Percentiles rank a stretch among this genome's conserved stretches.
phyloP scores from a whole-genome alignment of 2,797 vertebrate species.

The Bradypus variegatus region DNA sequence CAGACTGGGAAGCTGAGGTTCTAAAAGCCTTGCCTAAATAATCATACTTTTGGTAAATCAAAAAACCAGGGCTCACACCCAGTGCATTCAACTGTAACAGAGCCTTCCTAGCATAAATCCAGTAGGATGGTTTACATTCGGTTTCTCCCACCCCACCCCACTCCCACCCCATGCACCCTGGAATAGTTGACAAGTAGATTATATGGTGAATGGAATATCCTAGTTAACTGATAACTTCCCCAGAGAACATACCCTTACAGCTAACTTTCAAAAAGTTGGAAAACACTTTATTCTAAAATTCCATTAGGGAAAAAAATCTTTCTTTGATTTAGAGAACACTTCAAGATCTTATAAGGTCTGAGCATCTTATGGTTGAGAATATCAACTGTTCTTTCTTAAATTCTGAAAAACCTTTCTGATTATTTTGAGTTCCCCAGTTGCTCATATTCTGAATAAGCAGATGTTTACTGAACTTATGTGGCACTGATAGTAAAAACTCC shows the following conservation, averaged over 20 bases:
- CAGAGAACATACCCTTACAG: neutral
- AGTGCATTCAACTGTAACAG: neutral
- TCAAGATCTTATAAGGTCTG: neutral
- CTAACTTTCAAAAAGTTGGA: neutral
- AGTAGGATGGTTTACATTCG: accelerated
- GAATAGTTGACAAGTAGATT: neutral
- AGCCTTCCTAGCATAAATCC: neutral
- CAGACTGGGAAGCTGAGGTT: neutral
- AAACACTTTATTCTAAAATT: neutral
- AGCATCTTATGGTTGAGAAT: constrained; percentile 14
- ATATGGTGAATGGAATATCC: neutral
- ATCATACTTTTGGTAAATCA: neutral
- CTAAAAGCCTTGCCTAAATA: neutral
- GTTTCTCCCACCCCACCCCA: neutral
- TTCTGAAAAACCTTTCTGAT: constrained; percentile 5
- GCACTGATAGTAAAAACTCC: neutral
- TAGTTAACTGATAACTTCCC: neutral
- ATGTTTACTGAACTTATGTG: neutral
- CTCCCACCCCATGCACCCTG: neutral
- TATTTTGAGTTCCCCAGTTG: neutral
- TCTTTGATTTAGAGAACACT: constrained; percentile 35
- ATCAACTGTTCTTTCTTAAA: constrained; percentile 5
- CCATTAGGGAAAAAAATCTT: neutral
- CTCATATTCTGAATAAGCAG: constrained; percentile 1
- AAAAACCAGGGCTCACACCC: neutral